Evolutionary conservation across 2,797 vertebrate genomes (phyloP).

Genomic region (Molossus alvarezi): DNA sequence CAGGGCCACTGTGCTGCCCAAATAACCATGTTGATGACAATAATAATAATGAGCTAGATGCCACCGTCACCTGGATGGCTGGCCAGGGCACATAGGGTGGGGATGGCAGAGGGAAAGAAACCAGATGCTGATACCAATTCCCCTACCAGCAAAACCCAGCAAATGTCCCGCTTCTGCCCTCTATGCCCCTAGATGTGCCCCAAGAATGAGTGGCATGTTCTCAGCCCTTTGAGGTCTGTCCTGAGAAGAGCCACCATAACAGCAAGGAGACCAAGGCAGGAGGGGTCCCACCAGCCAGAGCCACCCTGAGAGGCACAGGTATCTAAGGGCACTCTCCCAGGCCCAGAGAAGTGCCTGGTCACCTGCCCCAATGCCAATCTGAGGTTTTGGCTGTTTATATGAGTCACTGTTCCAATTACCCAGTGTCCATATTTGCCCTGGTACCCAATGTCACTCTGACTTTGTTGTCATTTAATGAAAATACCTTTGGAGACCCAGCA

Average conservation of each 20-base stretch:
- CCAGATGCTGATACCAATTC: background rate
- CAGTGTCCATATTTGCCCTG: background rate
- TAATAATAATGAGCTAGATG: background rate
- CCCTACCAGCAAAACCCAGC: background rate
- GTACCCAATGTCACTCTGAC: background rate
- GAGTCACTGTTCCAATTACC: background rate
- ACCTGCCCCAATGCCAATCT: background rate
- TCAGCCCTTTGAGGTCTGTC: background rate
- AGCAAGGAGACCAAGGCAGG: background rate
- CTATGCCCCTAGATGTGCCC: rapidly evolving
- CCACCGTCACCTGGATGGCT: background rate
- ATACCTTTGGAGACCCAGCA: background rate
- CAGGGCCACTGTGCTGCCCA: background rate
- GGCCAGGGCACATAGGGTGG: background rate
- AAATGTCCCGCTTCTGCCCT: background rate
- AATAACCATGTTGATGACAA: background rate
- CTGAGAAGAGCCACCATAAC: background rate
- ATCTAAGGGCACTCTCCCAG: background rate
- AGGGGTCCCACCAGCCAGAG: background rate
- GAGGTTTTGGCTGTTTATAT: background rate
- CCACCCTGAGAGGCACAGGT: background rate
- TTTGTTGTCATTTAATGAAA: background rate
- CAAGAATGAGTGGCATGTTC: background rate
- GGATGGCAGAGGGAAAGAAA: background rate
- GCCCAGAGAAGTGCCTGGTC: background rate